Percentiles rank a stretch among this genome's conserved stretches.
Evolutionary conservation across 1,140 invertebrate species (phyloP).

Genomic region (Ooceraea biroi): DNA sequence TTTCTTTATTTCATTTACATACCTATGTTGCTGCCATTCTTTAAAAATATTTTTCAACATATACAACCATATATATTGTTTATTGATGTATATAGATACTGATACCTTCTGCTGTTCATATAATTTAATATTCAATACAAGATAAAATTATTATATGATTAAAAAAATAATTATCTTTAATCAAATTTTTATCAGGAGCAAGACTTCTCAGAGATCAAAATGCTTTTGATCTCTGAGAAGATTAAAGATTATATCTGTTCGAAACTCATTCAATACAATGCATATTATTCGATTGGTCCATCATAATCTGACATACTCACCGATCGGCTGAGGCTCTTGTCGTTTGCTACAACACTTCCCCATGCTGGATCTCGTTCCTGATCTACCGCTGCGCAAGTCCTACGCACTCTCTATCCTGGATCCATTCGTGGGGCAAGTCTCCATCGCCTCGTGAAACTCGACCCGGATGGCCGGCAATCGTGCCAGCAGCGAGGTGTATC

Average conservation of each 20-base stretch:
- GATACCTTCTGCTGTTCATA: too few species aligned
- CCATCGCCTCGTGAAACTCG: slow-evolving; percentile 73
- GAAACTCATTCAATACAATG: too few species aligned
- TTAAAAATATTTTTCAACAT: too few species aligned
- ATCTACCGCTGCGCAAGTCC: slow-evolving; percentile 56
- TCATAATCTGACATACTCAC: slow-evolving; percentile 71
- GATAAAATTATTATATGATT: too few species aligned
- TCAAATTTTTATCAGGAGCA: not conserved
- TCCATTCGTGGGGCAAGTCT: slow-evolving; percentile 75
- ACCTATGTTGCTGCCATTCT: not conserved
- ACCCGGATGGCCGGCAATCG: slow-evolving; percentile 13
- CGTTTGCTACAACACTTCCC: slow-evolving; percentile 91
- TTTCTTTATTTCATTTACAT: not conserved
- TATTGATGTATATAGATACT: too few species aligned
- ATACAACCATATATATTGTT: too few species aligned
- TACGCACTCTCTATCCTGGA: slow-evolving; percentile 63
- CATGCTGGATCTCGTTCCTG: slow-evolving; percentile 84
- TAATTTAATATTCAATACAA: not conserved
- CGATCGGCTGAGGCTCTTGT: slow-evolving; percentile 89
- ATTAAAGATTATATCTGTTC: slow-evolving; percentile 12
- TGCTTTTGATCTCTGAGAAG: slow-evolving; percentile 5
- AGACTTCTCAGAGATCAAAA: too few species aligned
- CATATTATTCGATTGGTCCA: not conserved
- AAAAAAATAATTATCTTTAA: not conserved
- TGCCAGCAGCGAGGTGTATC: slow-evolving; percentile 25